These are phyloP conservation scores for Coenobita brevimanus DNA, from an alignment of 1,140 invertebrate genomes.

Conservation along the genomic window DNA sequence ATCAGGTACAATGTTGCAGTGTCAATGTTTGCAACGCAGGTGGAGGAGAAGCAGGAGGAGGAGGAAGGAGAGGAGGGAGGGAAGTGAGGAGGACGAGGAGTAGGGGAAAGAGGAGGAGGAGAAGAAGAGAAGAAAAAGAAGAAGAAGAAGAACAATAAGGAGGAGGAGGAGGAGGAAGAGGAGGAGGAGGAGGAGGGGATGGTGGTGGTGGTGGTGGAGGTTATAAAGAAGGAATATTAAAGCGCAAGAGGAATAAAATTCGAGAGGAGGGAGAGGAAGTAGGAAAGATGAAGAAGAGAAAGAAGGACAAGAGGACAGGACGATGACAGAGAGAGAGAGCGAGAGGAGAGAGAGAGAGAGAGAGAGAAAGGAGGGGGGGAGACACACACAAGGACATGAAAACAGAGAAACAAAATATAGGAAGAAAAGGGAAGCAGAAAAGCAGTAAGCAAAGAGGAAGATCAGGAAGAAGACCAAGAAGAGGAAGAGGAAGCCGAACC, in stretches of 20 bases:
- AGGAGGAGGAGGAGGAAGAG: neutral
- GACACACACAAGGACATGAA: no score
- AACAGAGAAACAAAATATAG: neutral
- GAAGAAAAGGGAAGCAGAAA: neutral
- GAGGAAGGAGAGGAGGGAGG: no score
- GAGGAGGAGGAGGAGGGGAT: no score
- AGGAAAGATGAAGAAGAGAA: neutral
- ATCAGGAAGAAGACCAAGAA: neutral
- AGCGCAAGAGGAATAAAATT: no score
- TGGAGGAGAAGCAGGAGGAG: no score
- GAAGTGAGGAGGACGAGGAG: neutral
- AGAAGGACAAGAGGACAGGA: neutral
- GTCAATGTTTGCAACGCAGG: no score
- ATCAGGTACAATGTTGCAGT: no score
- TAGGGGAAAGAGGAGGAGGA: neutral
- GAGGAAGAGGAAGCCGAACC: neutral
- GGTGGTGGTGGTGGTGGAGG: no score
- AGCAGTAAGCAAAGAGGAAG: neutral
- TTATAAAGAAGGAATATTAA: no score
- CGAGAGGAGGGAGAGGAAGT: no score
- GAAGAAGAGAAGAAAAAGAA: neutral
- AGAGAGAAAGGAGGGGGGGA: neutral
- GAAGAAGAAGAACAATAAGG: no score
- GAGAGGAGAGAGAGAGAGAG: neutral
- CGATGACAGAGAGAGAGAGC: neutral